Conservation (phyloP, 2,888 invertebrate species). For the Ptychoptera albimana region DNA sequence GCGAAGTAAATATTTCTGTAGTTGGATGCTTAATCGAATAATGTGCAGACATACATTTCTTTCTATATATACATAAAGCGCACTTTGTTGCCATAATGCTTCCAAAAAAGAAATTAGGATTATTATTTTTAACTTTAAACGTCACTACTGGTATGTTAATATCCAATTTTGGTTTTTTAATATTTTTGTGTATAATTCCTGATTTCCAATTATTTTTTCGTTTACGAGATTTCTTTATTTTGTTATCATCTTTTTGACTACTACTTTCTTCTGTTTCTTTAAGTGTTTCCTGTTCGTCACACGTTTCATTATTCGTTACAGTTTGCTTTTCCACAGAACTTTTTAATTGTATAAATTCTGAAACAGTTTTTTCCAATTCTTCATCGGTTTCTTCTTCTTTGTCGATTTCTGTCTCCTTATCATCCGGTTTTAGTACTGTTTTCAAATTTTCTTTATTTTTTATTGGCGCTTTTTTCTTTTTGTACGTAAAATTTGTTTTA, state of each 20-base stretch:
- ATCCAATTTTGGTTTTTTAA: not conserved
- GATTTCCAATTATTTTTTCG: not conserved
- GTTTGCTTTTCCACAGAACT: not conserved
- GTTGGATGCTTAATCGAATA: slow-evolving; percentile 46
- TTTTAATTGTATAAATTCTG: not conserved
- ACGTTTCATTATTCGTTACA: too few relatives aligned
- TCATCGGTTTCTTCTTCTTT: not conserved
- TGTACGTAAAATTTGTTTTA: slow-evolving; percentile 2
- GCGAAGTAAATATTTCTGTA: slow-evolving; percentile 46
- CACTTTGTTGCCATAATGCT: slow-evolving; percentile 12
- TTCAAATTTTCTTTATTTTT: too few relatives aligned
- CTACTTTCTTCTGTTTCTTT: not conserved
- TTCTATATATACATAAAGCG: slow-evolving; percentile 16
- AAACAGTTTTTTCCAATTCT: not conserved
- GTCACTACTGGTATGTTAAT: not conserved
- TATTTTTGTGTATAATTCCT: not conserved
- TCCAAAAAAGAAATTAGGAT: slow-evolving; percentile 10
- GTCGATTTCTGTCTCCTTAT: too few relatives aligned
- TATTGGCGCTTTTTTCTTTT: too few relatives aligned
- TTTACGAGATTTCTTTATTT: not conserved
- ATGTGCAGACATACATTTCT: slow-evolving; percentile 37
- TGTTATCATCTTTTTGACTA: too few relatives aligned
- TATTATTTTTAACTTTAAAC: slow-evolving; percentile 9
- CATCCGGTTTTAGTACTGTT: too few relatives aligned
- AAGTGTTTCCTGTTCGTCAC: not conserved